These are phyloP conservation scores for Lates calcarifer DNA, from an alignment of 2,113 vertebrate genomes.

Conservation along the genomic window DNA sequence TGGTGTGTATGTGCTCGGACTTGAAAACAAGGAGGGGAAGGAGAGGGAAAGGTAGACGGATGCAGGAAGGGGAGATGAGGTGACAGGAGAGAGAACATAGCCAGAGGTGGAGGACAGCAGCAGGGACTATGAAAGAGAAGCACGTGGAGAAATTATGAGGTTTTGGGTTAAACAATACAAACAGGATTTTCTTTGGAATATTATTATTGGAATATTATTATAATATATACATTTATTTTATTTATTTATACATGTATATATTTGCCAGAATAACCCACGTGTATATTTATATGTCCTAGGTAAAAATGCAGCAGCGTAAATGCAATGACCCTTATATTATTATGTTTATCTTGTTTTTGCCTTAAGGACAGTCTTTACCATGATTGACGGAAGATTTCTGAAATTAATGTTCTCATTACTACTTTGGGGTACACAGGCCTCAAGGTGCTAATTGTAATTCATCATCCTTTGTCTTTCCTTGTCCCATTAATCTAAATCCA, in stretches of 20 bases:
- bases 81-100: constrained; percentile 46
- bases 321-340: background rate
- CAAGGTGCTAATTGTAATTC: constrained; percentile 53
- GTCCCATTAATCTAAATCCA: constrained; percentile 61
- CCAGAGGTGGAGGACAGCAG: constrained; percentile 38
- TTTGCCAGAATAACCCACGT: background rate
- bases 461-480: constrained; percentile 48
- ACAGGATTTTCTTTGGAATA: background rate
- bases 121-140: background rate
- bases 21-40: constrained; percentile 59
- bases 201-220: too few species aligned
- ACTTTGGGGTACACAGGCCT: constrained; percentile 31
- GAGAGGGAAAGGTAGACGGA: constrained; percentile 37
- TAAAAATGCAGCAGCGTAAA: background rate
- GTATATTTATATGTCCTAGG: background rate
- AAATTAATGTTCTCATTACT: constrained; percentile 54
- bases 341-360: background rate
- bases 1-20: constrained; percentile 75
- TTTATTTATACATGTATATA: too few species aligned
- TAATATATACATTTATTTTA: too few species aligned
- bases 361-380: constrained; percentile 15
- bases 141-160: background rate
- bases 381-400: constrained; percentile 27
- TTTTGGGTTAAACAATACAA: background rate
- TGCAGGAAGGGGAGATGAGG: constrained; percentile 52